A percentile compares a stretch with the other conserved stretches of the same genome.
Conservation (phyloP, 2,113 vertebrate species). For the Ranitomeya imitator region DNA sequence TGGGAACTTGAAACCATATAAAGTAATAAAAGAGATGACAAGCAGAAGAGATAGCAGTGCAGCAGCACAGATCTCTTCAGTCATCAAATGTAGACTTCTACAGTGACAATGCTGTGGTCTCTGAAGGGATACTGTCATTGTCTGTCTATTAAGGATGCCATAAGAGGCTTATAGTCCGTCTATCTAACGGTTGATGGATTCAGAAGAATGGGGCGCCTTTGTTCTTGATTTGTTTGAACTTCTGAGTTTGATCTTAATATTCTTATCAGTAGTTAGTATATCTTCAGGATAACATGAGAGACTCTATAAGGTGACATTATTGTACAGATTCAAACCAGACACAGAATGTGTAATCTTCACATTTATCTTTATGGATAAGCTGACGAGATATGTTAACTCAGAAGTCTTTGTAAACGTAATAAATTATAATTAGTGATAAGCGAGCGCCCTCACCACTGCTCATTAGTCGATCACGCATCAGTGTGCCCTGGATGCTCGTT, state of each 20-base stretch:
- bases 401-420: neutral
- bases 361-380: neutral
- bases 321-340: neutral
- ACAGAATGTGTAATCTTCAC: neutral
- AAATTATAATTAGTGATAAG: no score
- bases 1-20: neutral
- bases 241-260: neutral
- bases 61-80: neutral
- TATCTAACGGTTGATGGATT: slow-evolving; percentile 29
- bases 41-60: neutral
- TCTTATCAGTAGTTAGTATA: slow-evolving; percentile 5
- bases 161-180: neutral
- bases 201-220: neutral
- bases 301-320: slow-evolving; percentile 10
- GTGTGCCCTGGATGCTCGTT: no score
- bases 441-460: no score
- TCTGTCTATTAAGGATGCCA: slow-evolving; percentile 1
- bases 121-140: slow-evolving; percentile 36
- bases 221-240: slow-evolving; percentile 41
- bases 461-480: no score
- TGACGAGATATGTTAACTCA: neutral
- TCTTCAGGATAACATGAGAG: neutral
- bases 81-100: slow-evolving; percentile 5
- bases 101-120: neutral
- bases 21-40: slow-evolving; percentile 28